Evolutionary conservation across 2,113 vertebrate species (phyloP).

Genomic region (Empidonax traillii): DNA sequence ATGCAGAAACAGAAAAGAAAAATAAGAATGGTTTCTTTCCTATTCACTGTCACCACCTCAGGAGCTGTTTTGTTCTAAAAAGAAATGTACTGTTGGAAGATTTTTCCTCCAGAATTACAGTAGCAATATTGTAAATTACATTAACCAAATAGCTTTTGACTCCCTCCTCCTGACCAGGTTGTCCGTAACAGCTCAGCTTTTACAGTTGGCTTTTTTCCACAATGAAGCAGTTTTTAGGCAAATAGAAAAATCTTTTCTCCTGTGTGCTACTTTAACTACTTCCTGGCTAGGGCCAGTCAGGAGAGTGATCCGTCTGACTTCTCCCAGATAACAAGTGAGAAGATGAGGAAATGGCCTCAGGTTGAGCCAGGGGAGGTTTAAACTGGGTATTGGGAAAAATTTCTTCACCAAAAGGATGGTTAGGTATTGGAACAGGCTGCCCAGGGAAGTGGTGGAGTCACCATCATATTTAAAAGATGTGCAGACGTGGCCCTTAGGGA

Average conservation of each 20-base stretch:
- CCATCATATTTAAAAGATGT: neutral
- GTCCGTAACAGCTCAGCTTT: neutral
- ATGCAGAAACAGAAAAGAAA: neutral
- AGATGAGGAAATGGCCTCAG: neutral
- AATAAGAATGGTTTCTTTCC: neutral
- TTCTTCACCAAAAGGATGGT: neutral
- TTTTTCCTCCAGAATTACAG: neutral
- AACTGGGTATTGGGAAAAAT: neutral
- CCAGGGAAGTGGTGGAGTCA: neutral
- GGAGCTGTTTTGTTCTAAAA: neutral
- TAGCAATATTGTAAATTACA: neutral
- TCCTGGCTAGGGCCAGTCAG: neutral
- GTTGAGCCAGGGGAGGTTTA: neutral
- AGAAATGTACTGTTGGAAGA: neutral
- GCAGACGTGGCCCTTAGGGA: neutral
- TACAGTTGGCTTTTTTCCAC: neutral
- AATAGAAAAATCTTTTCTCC: neutral
- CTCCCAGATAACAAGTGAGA: neutral
- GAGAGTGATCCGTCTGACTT: neutral
- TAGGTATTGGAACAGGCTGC: neutral
- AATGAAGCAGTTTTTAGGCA: neutral
- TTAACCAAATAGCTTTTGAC: neutral
- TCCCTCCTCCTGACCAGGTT: neutral
- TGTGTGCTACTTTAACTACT: neutral
- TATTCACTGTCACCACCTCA: neutral